Evolutionary conservation across 53 echinoderm and acorn worm species (phyloP), one percentile per base, ranked within the genome.

Genomic region (Actinopyga echinites): DNA sequence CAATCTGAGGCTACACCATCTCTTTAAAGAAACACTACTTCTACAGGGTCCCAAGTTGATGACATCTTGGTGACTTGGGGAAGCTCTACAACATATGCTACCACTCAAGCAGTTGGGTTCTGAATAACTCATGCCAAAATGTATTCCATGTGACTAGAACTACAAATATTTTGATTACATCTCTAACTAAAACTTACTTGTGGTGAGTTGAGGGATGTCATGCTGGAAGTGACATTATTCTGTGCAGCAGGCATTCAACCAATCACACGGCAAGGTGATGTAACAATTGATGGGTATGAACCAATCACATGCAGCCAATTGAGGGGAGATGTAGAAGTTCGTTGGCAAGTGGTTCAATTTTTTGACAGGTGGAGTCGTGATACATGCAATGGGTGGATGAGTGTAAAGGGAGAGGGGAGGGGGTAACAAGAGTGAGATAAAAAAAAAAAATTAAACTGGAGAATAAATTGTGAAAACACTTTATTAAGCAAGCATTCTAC

Each of bases 161-260:
- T 49, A 17, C 13, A 49, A 49, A 49, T 49, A 49, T 2, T 17
- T 49, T 17, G 2, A 40, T 4, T 40, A 10, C 7, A 3, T 49
- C 0, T 49, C 0, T 10, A 1, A 17, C 49, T 15, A 49, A 49
- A 24, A 71, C 71, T 71, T 71, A 71, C 71, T 62, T 59, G 81
- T 19, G 37, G 62, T 34, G 60, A 60, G 81, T 36, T 58, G 24
- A 81, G 62, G 33, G 81, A 81, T 1, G 40, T 59, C 59, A 58
- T 42, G 23, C 81, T 81, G 26, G 81, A 35, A 81, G 37, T 81
- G 8, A 81, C 59, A 59, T 42, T 81, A 57, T 58, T 58, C 81
- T 81, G 81, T 61, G 37, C 26, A 28, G 79, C 31, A 32, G 12
- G 26, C 78, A 78, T 8, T 35, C 26, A 56, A 23, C 58, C 44